Conservation (phyloP, 2,113 vertebrate genomes). For the Chaetodon auriga region DNA sequence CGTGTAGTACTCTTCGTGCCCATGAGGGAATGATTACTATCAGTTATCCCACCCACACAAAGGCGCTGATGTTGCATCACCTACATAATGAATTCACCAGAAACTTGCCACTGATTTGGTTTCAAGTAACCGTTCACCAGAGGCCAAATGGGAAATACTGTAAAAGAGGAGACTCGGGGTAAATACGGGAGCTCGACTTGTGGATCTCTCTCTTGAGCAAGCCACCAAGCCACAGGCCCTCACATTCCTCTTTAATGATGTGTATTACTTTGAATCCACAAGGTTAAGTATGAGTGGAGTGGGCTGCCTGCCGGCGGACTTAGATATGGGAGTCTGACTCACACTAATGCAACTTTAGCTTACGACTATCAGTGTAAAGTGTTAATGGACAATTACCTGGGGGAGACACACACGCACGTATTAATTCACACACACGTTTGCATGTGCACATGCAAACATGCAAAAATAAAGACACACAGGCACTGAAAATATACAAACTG, state of each 20-base stretch:
- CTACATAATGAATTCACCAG: conserved; percentile 55
- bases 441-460: background rate
- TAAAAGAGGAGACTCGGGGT: conserved; percentile 41
- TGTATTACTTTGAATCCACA: conserved; percentile 68
- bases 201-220: conserved; percentile 55
- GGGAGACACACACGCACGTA: conserved; percentile 16
- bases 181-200: conserved; percentile 46
- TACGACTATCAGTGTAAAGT: conserved; percentile 36
- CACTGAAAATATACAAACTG: conserved; percentile 16
- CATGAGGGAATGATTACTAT: conserved; percentile 42
- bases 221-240: conserved; percentile 56
- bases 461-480: background rate
- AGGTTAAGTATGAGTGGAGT: conserved; percentile 60
- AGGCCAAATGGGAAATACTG: conserved; percentile 44
- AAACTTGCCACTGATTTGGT: conserved; percentile 41
- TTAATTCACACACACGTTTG: background rate
- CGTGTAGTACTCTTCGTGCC: conserved; percentile 7
- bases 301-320: conserved; percentile 49
- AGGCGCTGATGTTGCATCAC: conserved; percentile 54
- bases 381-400: conserved; percentile 39
- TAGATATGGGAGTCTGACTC: conserved; percentile 47
- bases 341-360: conserved; percentile 46
- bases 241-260: conserved; percentile 69
- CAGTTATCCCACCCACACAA: conserved; percentile 40
- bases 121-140: conserved; percentile 51